phyloP scores from a whole-genome alignment of 1,140 invertebrate species.

The Adoxophyes honmai region DNA sequence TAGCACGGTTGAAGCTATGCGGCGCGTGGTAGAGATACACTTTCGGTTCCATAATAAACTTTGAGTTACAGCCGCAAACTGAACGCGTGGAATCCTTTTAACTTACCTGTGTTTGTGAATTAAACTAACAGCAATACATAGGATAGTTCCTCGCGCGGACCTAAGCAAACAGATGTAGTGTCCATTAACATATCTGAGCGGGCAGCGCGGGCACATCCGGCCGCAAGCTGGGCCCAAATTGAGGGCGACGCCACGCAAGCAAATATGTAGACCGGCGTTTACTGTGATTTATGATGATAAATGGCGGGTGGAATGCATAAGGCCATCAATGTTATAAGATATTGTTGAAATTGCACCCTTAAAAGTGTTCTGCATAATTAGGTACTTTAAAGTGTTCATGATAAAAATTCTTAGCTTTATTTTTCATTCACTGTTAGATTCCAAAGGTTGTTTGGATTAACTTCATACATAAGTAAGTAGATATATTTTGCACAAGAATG shows the following conservation, averaged over 20 bases:
- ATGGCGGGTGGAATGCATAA: constrained; percentile 21
- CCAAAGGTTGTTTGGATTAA: too few species aligned
- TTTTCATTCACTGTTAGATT: too few species aligned
- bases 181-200: constrained; percentile 32
- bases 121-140: constrained; percentile 6
- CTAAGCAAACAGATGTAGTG: constrained; percentile 30
- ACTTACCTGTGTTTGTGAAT: background rate
- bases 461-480: too few species aligned
- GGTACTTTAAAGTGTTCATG: too few species aligned
- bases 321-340: constrained; percentile 26
- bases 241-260: constrained; percentile 31
- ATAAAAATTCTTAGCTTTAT: too few species aligned
- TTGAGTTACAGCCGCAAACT: background rate
- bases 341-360: constrained; percentile 5
- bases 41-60: background rate
- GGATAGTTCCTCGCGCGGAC: constrained; percentile 16
- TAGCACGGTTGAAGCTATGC: too few species aligned
- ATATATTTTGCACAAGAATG: too few species aligned
- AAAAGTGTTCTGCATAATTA: background rate
- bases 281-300: constrained; percentile 57
- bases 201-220: constrained; percentile 21
- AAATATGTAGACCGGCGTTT: constrained; percentile 36
- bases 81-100: background rate
- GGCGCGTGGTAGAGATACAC: too few species aligned
- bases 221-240: constrained; percentile 30